Base-by-base conservation (phyloP, 92 coral and sea anemone genomes). In the Pocillopora grandis region DNA sequence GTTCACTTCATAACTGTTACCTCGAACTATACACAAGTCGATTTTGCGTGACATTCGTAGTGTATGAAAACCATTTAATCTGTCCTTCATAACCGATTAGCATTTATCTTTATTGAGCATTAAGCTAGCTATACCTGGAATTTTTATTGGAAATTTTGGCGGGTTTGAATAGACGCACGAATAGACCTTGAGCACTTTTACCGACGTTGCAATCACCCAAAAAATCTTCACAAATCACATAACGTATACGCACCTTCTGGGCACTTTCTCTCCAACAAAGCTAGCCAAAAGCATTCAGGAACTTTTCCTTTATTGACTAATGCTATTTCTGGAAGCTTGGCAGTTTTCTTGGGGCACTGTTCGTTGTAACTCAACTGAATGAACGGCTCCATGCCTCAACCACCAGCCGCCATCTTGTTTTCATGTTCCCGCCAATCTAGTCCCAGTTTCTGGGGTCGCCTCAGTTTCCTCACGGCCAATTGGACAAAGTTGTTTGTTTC, bases 331-430 rank as follows among this genome's bases (percentile, higher is more conserved):
- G 72, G 77, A 33, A 63, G 72, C 15, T 79, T 57, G 74, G 35
- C 58, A 33, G 81, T 48, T 71, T 85, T 87, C 59, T 61, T 79
- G 36, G 92, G 93, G 78, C 96, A 90, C 80, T 86, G 88, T 86
- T 96, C 91, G 76, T 82, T 60, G 76, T 85, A 92, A 80, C 59
- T 92, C 78, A 95, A 90, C 83, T 86, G 91, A 86, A 93, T 89
- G 76, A 86, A 88, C 71, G 84, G 89, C 49, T 70, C 89, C 90
- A 81, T 89, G 21, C 67, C 55, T 89, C 80, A 83, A 20, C 77
- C 84, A 64, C 56, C 87, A 62, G 85, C 91, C 88, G 91, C 92
- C 94, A 89, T 89, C 80, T 89, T 93, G 94, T 67, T 88, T 88
- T 88, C 82, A 81, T 85, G 76, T 91, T 93, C 91, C 90, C 95